Percentiles rank a stretch among this genome's conserved stretches.
Conservation (phyloP, 2,888 invertebrate species). For the Physocephala rufipes region DNA sequence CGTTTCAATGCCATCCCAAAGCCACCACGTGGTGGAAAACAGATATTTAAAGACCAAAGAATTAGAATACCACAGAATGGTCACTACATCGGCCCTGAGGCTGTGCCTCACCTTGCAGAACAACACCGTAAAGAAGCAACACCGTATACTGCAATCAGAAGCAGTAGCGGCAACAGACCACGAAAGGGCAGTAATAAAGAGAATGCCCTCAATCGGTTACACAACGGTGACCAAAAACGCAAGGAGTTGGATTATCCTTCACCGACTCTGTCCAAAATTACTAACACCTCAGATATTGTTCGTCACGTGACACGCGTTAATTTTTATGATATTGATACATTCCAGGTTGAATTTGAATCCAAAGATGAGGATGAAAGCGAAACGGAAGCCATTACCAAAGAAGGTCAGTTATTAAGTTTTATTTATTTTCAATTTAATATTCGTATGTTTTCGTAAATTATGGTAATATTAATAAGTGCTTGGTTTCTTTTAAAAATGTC, state of each 20-base stretch:
- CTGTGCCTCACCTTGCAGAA: constrained; percentile 45
- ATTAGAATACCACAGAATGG: constrained; percentile 33
- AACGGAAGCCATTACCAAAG: constrained; percentile 86
- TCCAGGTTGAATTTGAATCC: constrained; percentile 68
- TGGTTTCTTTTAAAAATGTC: too few relatives aligned
- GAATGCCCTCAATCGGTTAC: neutral
- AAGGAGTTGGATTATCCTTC: constrained; percentile 16
- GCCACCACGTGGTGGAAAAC: constrained; percentile 58
- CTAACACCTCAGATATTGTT: constrained; percentile 60
- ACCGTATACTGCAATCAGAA: constrained; percentile 25
- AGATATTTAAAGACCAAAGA: constrained; percentile 39
- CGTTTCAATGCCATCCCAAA: constrained; percentile 59
- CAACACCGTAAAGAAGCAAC: constrained; percentile 5
- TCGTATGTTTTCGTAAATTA: too few relatives aligned
- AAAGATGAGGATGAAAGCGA: constrained; percentile 76
- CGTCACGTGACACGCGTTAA: constrained; percentile 67
- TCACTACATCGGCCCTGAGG: constrained; percentile 41
- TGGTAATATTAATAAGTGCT: too few relatives aligned
- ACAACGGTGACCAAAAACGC: neutral
- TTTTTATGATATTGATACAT: constrained; percentile 67
- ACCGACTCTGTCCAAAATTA: constrained; percentile 44
- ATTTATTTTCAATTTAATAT: neutral
- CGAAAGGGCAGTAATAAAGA: constrained; percentile 25
- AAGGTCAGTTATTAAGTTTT: constrained; percentile 72
- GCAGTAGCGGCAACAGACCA: constrained; percentile 33